These are phyloP conservation scores for Lamprologus tigripictilis DNA, from an alignment of 2,113 vertebrate genomes.

Conservation along the genomic window DNA sequence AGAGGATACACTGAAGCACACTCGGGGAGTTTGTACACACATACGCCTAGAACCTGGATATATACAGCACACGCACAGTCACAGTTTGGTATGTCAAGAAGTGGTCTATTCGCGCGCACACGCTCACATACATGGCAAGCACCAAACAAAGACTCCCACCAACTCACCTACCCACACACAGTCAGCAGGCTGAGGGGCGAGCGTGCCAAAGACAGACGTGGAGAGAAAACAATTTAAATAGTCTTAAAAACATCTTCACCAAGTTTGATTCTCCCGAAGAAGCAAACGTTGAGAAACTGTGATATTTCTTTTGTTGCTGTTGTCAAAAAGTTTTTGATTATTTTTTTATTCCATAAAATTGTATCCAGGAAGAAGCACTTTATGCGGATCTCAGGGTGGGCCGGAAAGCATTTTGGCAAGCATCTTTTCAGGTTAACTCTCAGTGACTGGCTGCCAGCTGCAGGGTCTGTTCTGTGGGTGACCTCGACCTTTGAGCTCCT, in stretches of 20 bases:
- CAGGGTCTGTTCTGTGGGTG: neutral
- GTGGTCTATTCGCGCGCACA: neutral
- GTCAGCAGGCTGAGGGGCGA: neutral
- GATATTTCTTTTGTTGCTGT: neutral
- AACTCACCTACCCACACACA: slow-evolving; percentile 42
- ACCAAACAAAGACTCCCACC: slow-evolving; percentile 26
- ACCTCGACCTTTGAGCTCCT: neutral
- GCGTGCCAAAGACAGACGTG: neutral
- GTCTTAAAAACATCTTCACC: neutral
- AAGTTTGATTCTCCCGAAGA: neutral
- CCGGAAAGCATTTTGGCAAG: neutral
- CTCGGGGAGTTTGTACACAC: neutral
- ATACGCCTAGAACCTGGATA: neutral
- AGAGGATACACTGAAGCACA: slow-evolving; percentile 13
- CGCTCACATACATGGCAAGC: neutral
- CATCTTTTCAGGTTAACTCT: neutral
- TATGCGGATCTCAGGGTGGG: neutral
- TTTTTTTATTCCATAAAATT: neutral
- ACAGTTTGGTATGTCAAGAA: neutral
- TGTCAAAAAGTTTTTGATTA: neutral
- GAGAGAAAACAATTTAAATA: neutral
- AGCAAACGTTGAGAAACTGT: neutral
- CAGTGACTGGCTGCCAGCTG: neutral
- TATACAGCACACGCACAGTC: neutral
- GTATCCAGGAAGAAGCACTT: neutral